These are phyloP conservation scores for Charina bottae DNA, from an alignment of 2,113 vertebrate species.

Conservation along the genomic window DNA sequence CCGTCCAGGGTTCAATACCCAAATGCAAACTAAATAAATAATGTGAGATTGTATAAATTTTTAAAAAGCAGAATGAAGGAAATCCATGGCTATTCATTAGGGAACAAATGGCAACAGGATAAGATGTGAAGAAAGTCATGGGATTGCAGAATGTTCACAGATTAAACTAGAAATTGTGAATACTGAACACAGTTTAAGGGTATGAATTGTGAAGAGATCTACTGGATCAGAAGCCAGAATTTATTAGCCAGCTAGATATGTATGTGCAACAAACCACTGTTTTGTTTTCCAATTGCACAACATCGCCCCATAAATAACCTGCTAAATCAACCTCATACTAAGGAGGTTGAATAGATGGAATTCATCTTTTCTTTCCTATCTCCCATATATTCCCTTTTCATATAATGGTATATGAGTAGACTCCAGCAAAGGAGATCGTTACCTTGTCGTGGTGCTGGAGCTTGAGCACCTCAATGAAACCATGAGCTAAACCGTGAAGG, in stretches of 20 bases:
- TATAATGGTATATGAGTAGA: no score
- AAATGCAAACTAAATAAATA: slow-evolving; percentile 15
- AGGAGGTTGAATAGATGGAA: not conserved
- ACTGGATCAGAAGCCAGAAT: not conserved
- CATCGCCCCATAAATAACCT: no score
- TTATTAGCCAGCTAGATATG: not conserved
- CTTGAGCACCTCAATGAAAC: no score
- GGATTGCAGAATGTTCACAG: not conserved
- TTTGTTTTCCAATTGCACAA: not conserved
- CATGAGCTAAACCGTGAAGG: no score
- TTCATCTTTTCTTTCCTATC: not conserved
- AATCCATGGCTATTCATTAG: not conserved
- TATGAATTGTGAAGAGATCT: not conserved
- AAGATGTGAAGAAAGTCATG: not conserved
- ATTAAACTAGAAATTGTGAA: not conserved
- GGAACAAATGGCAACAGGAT: not conserved
- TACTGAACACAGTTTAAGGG: not conserved
- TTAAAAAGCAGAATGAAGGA: slow-evolving; percentile 4
- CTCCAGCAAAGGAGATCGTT: no score
- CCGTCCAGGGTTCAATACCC: slow-evolving; percentile 1
- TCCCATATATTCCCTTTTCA: not conserved
- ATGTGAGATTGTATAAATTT: slow-evolving; percentile 34
- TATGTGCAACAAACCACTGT: not conserved
- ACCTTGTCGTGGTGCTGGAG: no score
- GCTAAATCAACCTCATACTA: no score